Percentiles rank a stretch among this genome's conserved stretches.
Conservation (phyloP, 2,113 vertebrate species). For the Plecturocebus donacophilus region DNA sequence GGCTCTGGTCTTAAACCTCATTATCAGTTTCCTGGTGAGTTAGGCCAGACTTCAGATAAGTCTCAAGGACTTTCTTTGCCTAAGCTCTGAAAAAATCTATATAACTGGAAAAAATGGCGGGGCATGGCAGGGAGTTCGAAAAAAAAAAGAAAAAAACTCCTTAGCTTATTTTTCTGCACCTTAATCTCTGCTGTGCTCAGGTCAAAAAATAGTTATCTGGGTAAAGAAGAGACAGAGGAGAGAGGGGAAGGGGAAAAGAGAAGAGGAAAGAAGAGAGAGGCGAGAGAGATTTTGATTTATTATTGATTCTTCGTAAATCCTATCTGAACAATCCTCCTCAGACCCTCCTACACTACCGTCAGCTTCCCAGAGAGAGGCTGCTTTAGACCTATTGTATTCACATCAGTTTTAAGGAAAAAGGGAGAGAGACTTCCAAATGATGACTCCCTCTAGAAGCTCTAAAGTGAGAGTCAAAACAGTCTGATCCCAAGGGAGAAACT, state of each 20-base stretch:
- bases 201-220: not conserved
- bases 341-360: not conserved
- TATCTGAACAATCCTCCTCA: not conserved
- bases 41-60: not conserved
- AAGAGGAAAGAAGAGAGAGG: accelerated
- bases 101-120: not conserved
- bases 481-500: not conserved
- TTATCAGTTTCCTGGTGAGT: not conserved
- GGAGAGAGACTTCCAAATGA: not conserved
- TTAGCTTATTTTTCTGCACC: not conserved
- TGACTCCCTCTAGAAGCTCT: not conserved
- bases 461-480: not conserved
- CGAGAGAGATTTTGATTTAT: not conserved
- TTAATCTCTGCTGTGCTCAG: not conserved
- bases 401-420: not conserved
- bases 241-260: not conserved
- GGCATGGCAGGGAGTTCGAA: too few species aligned
- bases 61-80: not conserved
- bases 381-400: not conserved
- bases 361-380: not conserved
- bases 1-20: not conserved
- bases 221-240: not conserved
- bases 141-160: too few species aligned
- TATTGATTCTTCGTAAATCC: not conserved
- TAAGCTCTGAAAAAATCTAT: not conserved